Evolutionary conservation across 2,888 invertebrate species (phyloP), one percentile per base, ranked within the genome.

Genomic region (Drosophila macrospina): DNA sequence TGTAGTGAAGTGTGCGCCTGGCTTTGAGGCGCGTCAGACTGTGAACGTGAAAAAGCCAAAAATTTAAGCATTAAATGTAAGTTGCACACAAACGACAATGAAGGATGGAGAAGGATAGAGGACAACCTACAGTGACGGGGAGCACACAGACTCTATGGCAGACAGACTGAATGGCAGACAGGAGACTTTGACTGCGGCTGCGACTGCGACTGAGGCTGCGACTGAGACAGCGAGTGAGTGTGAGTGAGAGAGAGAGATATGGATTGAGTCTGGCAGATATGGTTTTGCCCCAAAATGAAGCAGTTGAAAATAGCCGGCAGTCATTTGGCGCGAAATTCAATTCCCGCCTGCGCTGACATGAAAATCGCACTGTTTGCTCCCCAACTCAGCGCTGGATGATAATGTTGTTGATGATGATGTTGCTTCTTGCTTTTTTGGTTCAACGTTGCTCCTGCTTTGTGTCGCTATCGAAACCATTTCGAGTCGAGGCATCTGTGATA

Each of bases 261-360:
- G 62, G 44, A 70, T 47, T 57, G 72, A 64, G 28, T 51, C 55
- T 56, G 71, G 77, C 74, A 66, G 74, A 68, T 78, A 67, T 68
- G 77, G 52, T 47, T 54, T 69, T 54, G 80, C 63, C 77, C 86
- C 70, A 79, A 84, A 68, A 78, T 74, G 79, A 77, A 78, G 70
- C 86, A 72, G 78, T 78, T 85, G 83, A 78, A 82, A 80, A 84
- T 78, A 69, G 88, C 84, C 88, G 71, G 69, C 80, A 84, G 88
- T 76, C 83, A 83, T 86, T 84, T 86, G 84, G 88, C 84, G 84
- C 88, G 84, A 87, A 84, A 84, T 84, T 84, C 83, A 84, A 87
- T 84, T 84, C 84, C 84, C 88, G 86, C 75, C 80, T 82, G 87
- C 87, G 87, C 82, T 87, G 87, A 87, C 86, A 85, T 87, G 85